A percentile compares a stretch with the other conserved stretches of the same genome.
phyloP scores from a whole-genome alignment of 2,113 vertebrate species.

The Trogon surrucura region DNA sequence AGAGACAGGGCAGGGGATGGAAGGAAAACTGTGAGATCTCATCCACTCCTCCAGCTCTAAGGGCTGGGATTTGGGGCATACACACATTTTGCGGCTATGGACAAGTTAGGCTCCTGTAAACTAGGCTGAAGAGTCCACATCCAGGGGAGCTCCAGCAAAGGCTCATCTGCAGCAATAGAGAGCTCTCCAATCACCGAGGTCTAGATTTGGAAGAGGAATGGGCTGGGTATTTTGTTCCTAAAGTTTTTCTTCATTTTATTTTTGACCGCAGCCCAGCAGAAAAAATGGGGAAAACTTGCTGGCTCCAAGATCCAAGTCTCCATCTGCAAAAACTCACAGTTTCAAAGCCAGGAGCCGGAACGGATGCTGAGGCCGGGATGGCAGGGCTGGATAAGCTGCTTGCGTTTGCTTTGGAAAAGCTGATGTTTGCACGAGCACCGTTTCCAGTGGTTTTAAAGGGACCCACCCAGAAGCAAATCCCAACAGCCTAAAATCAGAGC shows the following conservation, averaged over 20 bases:
- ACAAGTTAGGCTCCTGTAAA: not conserved
- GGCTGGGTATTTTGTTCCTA: not conserved
- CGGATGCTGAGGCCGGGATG: not conserved
- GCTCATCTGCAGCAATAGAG: not conserved
- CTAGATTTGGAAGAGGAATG: not conserved
- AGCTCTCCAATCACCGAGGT: rapidly evolving
- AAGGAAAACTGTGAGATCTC: not conserved
- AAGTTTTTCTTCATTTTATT: not conserved
- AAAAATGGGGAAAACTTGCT: not conserved
- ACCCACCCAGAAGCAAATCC: constrained; percentile 41
- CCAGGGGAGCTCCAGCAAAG: not conserved
- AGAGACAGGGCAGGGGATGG: not conserved
- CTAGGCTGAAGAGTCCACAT: not conserved
- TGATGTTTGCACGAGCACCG: not conserved
- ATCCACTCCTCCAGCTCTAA: not conserved
- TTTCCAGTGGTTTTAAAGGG: not conserved
- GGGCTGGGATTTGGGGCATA: not conserved
- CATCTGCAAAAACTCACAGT: not conserved
- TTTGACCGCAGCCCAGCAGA: not conserved
- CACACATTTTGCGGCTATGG: not conserved
- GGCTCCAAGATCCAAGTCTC: not conserved
- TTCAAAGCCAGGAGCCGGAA: not conserved
- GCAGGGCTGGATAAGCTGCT: constrained; percentile 12
- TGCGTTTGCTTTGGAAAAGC: constrained; percentile 34
- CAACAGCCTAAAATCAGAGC: constrained; percentile 2